Percentiles rank a stretch among this genome's conserved stretches.
Conservation (phyloP, 2,888 invertebrate genomes). For the Eulithis testata region DNA sequence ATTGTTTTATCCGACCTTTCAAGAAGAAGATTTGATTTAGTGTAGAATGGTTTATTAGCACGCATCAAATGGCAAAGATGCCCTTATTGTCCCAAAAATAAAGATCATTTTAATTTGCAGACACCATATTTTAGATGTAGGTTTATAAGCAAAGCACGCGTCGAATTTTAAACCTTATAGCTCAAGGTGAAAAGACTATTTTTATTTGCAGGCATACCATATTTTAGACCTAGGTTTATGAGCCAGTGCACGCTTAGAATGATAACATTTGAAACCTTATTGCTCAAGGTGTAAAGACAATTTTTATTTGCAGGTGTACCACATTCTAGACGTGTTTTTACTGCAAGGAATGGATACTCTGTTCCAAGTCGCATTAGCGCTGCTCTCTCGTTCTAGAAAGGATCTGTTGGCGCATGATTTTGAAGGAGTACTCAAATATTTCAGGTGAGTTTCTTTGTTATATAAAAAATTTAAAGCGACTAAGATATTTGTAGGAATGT, state of each 20-base stretch:
- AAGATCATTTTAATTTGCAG: not conserved
- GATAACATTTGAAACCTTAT: not conserved
- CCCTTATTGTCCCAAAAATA: not conserved
- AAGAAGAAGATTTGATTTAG: no score
- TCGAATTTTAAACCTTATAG: not conserved
- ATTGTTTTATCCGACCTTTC: no score
- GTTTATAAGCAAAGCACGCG: no score
- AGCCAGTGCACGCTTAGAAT: no score
- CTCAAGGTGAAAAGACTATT: not conserved
- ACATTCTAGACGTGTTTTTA: slow-evolving; percentile 98
- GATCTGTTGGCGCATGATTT: slow-evolving; percentile 97
- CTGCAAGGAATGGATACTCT: slow-evolving; percentile 97
- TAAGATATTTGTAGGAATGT: no score
- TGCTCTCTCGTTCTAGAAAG: slow-evolving; percentile 95
- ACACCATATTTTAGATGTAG: no score
- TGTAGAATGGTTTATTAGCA: no score
- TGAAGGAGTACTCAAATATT: slow-evolving; percentile 98
- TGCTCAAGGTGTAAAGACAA: not conserved
- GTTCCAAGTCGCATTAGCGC: slow-evolving; percentile 97
- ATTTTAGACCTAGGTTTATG: no score
- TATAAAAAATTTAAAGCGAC: not conserved
- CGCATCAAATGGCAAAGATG: no score
- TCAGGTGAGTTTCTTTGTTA: slow-evolving; percentile 83
- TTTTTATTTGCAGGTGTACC: slow-evolving; percentile 88
- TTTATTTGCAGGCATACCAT: no score